phyloP scores from a whole-genome alignment of 2,113 vertebrate species.

The Heliornis fulica region DNA sequence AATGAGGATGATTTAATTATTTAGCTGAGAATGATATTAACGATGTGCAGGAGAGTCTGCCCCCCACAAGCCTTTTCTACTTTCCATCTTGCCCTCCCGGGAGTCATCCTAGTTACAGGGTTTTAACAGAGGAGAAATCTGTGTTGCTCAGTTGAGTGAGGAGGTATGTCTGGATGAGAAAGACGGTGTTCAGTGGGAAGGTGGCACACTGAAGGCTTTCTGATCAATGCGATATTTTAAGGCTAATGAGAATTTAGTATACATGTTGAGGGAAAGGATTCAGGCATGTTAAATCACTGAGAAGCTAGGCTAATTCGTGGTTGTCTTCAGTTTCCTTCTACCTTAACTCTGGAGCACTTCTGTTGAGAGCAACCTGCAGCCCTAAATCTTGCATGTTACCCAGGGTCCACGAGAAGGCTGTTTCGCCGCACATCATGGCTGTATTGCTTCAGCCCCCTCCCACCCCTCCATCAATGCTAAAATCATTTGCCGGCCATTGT shows the following conservation, averaged over 20 bases:
- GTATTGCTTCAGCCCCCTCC: not conserved
- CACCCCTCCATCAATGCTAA: not conserved
- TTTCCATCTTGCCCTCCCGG: not conserved
- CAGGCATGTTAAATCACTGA: not conserved
- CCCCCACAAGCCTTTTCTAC: not conserved
- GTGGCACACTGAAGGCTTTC: not conserved
- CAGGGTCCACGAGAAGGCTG: not conserved
- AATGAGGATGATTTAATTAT: not conserved
- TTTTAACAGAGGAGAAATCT: not conserved
- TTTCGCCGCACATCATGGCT: not conserved
- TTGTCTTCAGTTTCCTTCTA: not conserved
- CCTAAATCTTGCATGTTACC: not conserved
- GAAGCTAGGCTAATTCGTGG: not conserved
- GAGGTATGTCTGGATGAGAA: not conserved
- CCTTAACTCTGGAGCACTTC: not conserved
- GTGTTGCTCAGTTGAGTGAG: not conserved
- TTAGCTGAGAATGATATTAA: not conserved
- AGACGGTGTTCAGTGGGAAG: not conserved
- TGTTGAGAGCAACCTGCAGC: not conserved
- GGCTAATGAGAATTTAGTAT: not conserved
- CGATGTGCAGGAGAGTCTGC: not conserved
- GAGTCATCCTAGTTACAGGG: not conserved
- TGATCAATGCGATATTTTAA: not conserved
- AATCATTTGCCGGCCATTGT: not conserved
- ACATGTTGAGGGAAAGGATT: not conserved